Base-by-base conservation (phyloP, 1,140 invertebrate species). In the Magallana ariakensis region DNA sequence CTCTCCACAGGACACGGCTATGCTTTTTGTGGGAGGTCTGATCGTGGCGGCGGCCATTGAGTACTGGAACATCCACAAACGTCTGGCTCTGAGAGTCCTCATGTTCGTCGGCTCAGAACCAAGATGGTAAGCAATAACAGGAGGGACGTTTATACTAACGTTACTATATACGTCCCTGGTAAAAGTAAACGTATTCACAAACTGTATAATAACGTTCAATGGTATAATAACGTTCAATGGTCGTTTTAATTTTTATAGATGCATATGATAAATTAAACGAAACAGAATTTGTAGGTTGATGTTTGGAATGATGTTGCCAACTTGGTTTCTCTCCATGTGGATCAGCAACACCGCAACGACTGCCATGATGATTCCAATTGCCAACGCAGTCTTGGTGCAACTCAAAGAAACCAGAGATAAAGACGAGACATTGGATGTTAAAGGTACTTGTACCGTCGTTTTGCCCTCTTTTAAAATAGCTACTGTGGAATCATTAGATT, bases 81-180 rank as follows among this genome's bases (percentile, higher is more conserved):
- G 98, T 88, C 96, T 98, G 1, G 98, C 98, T 0, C 94, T 98
- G 13, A 96, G 96, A 89, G 97, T 97, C 7, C 96, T 98, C 81
- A 96, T 96, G 87, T 93, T 96, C 8, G 96, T 98, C 46, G 98
- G 98, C 58, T 92, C 95, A 3, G 94, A 95, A 66, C 95, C 95
- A 9, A 86, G 89, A 86, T 92, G 92, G 92, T 92, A 89, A 46
- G 0, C 33, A 46, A 46, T 3, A 46, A 46, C 5, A n/a, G n/a
- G n/a, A n/a, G n/a, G n/a, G n/a, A n/a, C n/a, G n/a, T n/a, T n/a
- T n/a, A n/a, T n/a, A n/a, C n/a, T n/a, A n/a, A n/a, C n/a, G n/a
- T n/a, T n/a, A n/a, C n/a, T n/a, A n/a, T n/a, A n/a, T n/a, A n/a
- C n/a, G n/a, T n/a, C n/a, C n/a, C n/a, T n/a, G n/a, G n/a, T n/a